These are phyloP conservation scores for Tympanoctomys barrerae DNA, from an alignment of 2,797 vertebrate genomes.

Conservation along the genomic window DNA sequence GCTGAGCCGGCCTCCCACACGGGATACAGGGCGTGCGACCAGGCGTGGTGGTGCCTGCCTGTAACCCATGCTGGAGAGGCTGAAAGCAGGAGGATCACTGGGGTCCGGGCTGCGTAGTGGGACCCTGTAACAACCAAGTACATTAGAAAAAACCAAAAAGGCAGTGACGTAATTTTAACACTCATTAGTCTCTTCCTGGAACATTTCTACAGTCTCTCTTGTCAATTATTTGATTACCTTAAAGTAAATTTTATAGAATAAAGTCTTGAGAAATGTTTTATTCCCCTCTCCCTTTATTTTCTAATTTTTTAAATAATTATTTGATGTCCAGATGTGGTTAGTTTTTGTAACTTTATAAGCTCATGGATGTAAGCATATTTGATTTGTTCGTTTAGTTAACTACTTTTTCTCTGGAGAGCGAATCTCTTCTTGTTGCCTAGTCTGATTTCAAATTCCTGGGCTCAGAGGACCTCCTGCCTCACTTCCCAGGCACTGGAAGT, in stretches of 20 bases:
- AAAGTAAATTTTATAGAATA: conserved; percentile 50
- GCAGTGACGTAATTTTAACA: not conserved
- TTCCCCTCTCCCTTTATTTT: not conserved
- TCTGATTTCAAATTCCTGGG: not conserved
- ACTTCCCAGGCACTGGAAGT: not conserved
- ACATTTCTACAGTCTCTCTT: not conserved
- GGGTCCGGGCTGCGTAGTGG: too few relatives aligned
- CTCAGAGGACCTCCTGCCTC: not conserved
- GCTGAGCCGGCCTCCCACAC: too few relatives aligned
- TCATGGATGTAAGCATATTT: not conserved
- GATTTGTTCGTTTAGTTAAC: conserved; percentile 12
- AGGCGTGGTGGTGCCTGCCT: too few relatives aligned
- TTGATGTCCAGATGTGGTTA: conserved; percentile 29
- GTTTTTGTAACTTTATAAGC: conserved; percentile 38
- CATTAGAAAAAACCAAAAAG: not conserved
- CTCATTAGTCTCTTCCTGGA: not conserved
- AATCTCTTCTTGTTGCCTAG: not conserved
- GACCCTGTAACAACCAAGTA: too few relatives aligned
- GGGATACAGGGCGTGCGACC: too few relatives aligned
- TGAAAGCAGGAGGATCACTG: too few relatives aligned
- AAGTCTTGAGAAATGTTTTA: conserved; percentile 18
- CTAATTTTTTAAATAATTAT: conserved; percentile 53
- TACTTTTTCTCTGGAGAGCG: not conserved
- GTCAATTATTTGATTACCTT: not conserved
- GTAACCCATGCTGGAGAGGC: too few relatives aligned